Conservation (phyloP, 2,888 invertebrate genomes). For the Clanis bilineata region DNA sequence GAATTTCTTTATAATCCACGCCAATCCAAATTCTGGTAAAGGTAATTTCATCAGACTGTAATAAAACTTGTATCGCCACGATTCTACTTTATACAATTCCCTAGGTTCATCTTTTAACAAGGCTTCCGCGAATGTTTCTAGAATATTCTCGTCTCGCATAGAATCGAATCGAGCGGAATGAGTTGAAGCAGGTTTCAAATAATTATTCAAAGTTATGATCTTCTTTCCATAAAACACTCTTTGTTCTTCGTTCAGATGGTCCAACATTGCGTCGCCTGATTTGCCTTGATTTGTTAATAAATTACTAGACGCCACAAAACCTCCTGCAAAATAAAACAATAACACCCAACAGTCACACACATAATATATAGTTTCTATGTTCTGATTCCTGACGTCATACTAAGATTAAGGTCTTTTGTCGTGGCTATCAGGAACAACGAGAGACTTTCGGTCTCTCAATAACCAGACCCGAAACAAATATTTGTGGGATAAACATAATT, state of each 20-base stretch:
- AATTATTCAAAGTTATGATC: constrained; percentile 84
- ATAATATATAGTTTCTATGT: too few species aligned
- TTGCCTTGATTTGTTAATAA: constrained; percentile 84
- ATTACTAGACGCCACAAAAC: constrained; percentile 86
- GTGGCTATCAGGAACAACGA: too few species aligned
- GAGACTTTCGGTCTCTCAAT: too few species aligned
- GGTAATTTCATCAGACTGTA: constrained; percentile 84
- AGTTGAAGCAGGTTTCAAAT: constrained; percentile 73
- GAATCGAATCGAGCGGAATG: constrained; percentile 68
- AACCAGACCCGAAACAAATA: too few species aligned
- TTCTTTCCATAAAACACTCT: constrained; percentile 84
- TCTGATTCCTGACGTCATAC: too few species aligned
- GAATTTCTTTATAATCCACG: constrained; percentile 84
- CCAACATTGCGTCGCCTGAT: constrained; percentile 85
- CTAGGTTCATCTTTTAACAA: constrained; percentile 83
- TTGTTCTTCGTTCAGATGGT: constrained; percentile 84
- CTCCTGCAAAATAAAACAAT: constrained; percentile 80
- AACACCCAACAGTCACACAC: too few species aligned
- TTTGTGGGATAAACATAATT: too few species aligned
- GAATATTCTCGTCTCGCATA: constrained; percentile 78
- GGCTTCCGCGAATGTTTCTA: constrained; percentile 84
- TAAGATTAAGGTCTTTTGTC: too few species aligned
- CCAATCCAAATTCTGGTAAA: constrained; percentile 78
- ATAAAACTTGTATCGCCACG: constrained; percentile 85
- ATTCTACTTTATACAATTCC: constrained; percentile 85